These are phyloP conservation scores for Crematogaster levior DNA, from an alignment of 2,888 invertebrate species.

Conservation along the genomic window DNA sequence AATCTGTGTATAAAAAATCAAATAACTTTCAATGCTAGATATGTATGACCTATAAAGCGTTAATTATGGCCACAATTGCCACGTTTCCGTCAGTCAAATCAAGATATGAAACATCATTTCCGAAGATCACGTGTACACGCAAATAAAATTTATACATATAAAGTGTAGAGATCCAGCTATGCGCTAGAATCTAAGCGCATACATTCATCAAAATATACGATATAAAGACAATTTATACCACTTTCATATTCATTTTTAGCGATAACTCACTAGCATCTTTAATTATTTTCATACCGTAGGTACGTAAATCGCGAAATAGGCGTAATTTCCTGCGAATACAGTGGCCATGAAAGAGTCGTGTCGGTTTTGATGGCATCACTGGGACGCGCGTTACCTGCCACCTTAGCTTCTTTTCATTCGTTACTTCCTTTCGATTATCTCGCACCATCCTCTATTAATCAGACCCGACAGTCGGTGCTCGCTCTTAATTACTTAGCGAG, in stretches of 20 bases:
- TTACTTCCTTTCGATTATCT: slow-evolving; percentile 85
- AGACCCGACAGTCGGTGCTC: slow-evolving; percentile 82
- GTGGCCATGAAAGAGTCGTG: slow-evolving; percentile 61
- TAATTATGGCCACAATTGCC: slow-evolving; percentile 17
- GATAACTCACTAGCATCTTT: slow-evolving; percentile 45
- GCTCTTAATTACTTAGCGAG: slow-evolving; percentile 83
- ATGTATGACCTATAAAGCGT: neutral
- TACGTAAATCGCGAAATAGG: slow-evolving; percentile 63
- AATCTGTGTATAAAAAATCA: slow-evolving; percentile 6
- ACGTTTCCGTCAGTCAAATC: slow-evolving; percentile 23
- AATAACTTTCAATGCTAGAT: neutral
- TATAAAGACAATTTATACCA: slow-evolving; percentile 43
- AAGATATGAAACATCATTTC: slow-evolving; percentile 27
- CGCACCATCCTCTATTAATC: slow-evolving; percentile 84
- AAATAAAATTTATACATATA: slow-evolving; percentile 26
- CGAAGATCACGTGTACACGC: slow-evolving; percentile 24
- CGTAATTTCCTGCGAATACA: slow-evolving; percentile 72
- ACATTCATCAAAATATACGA: slow-evolving; percentile 49
- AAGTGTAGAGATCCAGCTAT: slow-evolving; percentile 2
- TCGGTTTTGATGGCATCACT: slow-evolving; percentile 70
- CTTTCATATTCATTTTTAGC: slow-evolving; percentile 51
- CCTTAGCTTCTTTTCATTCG: slow-evolving; percentile 82
- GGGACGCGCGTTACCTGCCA: slow-evolving; percentile 61
- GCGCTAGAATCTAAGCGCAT: slow-evolving; percentile 7
- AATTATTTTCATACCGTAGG: slow-evolving; percentile 68